A percentile compares a stretch with the other conserved stretches of the same genome.
Conservation (phyloP, 2,797 vertebrate species). For the Myotis pilosus region DNA sequence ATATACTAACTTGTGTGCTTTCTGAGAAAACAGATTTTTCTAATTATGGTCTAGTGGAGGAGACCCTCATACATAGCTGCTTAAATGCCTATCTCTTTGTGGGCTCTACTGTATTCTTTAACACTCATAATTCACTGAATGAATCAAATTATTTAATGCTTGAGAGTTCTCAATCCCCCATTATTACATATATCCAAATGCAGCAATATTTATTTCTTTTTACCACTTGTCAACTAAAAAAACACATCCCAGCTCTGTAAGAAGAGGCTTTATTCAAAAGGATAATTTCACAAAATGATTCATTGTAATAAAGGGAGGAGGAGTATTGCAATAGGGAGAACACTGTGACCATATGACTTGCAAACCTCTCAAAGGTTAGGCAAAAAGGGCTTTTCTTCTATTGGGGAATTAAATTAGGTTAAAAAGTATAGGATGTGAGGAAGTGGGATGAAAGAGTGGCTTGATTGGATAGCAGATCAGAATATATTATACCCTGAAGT, state of each 20-base stretch:
- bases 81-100: background rate
- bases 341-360: background rate
- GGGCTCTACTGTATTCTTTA: background rate
- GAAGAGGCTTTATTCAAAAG: conserved; percentile 1
- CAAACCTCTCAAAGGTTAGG: background rate
- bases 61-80: background rate
- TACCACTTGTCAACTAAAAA: background rate
- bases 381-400: background rate
- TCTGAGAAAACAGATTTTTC: background rate
- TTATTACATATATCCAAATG: conserved; percentile 11
- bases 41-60: background rate
- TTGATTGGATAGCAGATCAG: background rate
- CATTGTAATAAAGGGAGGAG: background rate
- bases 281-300: background rate
- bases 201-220: conserved; percentile 24
- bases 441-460: background rate
- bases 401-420: background rate
- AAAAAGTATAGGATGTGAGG: background rate
- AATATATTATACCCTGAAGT: background rate
- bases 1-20: background rate
- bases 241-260: background rate
- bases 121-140: background rate
- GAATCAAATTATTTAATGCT: background rate
- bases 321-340: background rate
- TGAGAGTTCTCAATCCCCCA: background rate